Base-by-base conservation (phyloP, 1,140 invertebrate genomes). In the Cotesia chilonis region DNA sequence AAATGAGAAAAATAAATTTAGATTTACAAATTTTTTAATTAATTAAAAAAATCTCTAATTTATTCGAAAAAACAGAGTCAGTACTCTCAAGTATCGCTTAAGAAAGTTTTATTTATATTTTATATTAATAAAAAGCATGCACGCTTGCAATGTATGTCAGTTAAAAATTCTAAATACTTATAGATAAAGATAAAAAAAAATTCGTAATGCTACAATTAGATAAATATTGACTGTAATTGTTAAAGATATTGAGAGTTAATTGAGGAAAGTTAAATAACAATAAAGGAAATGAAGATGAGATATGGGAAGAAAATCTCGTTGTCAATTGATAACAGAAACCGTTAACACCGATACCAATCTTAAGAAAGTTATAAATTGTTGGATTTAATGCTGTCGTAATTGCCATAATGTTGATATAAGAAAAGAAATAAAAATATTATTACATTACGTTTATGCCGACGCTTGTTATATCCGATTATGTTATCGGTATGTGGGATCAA, bases 341-440 rank as follows among this genome's bases (percentile, higher is more conserved):
- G 70, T 73, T 77, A 71, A 72, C 66, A 37, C 67, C 41, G 78
- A 80, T 81, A 79, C 64, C 51, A 55, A 79, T 79, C 68, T 75
- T 73, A 70, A 73, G 41, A 47, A 72, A 63, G 76, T 75, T 70
- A 74, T 80, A 77, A 79, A 79, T 78, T 65, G 68, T 73, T 71
- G 70, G 54, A 66, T 71, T 63, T 68, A 76, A 80, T 79, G 76
- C 71, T 69, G 66, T 60, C 66, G 74, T 74, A 79, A 78, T 76
- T 79, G 75, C 65, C 64, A 68, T 76, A 51, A 63, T 60, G 65
- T 36, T 68, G 67, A 64, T 65, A 61, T 38, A 20, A 55, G 17
- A 65, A 71, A 41, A 68, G 72, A 51, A 76, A 14, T 28, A 47
- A 47, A 41, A 41, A 61, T 61, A 61, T 61, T 20, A 7, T 28